Evolutionary conservation across 2,113 vertebrate species (phyloP), one percentile per base, ranked within the genome.

Genomic region (Corythornis vintsioides): DNA sequence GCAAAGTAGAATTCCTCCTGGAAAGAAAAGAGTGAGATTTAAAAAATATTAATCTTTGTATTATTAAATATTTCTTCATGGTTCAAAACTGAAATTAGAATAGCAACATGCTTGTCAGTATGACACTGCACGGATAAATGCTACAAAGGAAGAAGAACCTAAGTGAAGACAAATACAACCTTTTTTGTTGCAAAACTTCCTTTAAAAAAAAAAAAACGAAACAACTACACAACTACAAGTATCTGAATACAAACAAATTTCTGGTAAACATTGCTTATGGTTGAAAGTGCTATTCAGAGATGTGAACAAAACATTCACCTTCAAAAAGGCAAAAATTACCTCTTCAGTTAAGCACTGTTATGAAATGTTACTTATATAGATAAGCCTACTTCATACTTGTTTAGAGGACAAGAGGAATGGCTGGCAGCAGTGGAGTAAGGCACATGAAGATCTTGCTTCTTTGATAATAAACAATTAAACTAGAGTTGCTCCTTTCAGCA

Each of bases 41-140:
- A 92, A 4, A 53, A 75, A 94, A 86, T 90, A 86, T 91, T 94
- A 77, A 81, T 89, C 20, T 47, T 35, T 43, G 3, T 77, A 89
- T 77, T 59, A 78, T 86, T 91, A 91, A 59, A 42, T 50, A 91
- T 92, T 89, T 86, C 43, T 78, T 42, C 25, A 67, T 31, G 16
- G 13, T 74, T 92, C 61, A 84, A 57, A 81, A 87, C 71, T 38
- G 3, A 78, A 83, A 89, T 74, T 47, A 65, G 3, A 88, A 73
- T 33, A 83, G 24, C 52, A n/a, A 56, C 15, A 16, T 16, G 6
- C 14, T 72, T 9, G 1, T 60, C 76, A 45, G 20, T 73, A 53
- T 70, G 52, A 77, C 35, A 47, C 3, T 71, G 13, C 38, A 71
- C 31, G 67, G 48, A 64, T 5, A 3, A 84, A 74, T 10, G 6